Conservation (phyloP, 2,797 vertebrate species). For the Pseudocheirus occidentalis region DNA sequence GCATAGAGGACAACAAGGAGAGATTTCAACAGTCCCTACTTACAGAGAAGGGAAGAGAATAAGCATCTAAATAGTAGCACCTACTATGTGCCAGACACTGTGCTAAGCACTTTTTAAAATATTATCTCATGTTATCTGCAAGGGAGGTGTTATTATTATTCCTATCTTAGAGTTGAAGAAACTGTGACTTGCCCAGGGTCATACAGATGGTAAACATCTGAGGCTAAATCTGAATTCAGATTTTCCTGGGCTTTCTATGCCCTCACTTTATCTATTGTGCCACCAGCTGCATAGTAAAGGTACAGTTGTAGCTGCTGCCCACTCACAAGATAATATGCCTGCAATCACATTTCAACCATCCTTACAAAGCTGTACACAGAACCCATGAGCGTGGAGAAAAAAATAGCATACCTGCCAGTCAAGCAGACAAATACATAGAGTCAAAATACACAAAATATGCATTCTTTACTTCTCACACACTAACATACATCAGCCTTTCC, state of each 20-base stretch:
- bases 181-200: too few relatives aligned
- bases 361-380: not conserved
- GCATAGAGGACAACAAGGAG: too few relatives aligned
- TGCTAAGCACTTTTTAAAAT: not conserved
- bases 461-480: slow-evolving; percentile 40
- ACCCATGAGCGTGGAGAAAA: too few relatives aligned
- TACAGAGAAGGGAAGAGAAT: too few relatives aligned
- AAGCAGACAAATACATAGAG: not conserved
- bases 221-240: not conserved
- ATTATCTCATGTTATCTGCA: not conserved
- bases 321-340: slow-evolving; percentile 27
- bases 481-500: not conserved
- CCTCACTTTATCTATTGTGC: too few relatives aligned
- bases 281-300: not conserved
- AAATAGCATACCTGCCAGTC: not conserved
- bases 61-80: not conserved
- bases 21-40: not conserved
- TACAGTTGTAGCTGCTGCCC: not conserved
- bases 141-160: too few relatives aligned
- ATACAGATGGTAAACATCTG: not conserved
- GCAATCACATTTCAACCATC: not conserved
- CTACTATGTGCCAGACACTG: not conserved
- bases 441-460: slow-evolving; percentile 42
- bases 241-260: not conserved
- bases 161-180: too few relatives aligned